A percentile compares a stretch with the other conserved stretches of the same genome.
Conservation (phyloP, 2,888 invertebrate genomes). For the Lampropteryx suffumata region DNA sequence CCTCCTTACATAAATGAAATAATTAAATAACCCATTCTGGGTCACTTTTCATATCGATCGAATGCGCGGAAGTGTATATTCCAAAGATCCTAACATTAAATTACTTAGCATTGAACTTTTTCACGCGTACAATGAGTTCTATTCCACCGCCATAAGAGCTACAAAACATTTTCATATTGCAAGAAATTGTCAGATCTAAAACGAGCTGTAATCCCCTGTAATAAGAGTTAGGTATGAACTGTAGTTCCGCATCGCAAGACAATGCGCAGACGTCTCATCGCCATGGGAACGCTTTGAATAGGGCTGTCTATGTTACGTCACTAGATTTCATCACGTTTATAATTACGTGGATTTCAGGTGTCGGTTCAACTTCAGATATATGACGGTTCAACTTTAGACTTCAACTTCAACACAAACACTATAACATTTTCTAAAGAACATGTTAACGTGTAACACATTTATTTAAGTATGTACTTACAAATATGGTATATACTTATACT, state of each 20-base stretch:
- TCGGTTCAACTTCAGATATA: too few species aligned
- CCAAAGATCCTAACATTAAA: constrained; percentile 5
- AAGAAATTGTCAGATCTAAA: constrained; percentile 6
- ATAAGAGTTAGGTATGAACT: constrained; percentile 22
- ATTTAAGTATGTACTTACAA: too few species aligned
- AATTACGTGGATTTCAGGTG: constrained; percentile 16
- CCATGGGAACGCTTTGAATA: constrained; percentile 62
- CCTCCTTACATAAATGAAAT: too few species aligned
- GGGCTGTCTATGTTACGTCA: constrained; percentile 45
- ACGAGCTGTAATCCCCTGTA: not conserved
- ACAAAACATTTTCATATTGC: not conserved
- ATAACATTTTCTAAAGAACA: too few species aligned
- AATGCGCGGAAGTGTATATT: constrained; percentile 12
- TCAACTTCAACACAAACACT: too few species aligned
- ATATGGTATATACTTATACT: too few species aligned
- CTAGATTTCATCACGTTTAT: constrained; percentile 23
- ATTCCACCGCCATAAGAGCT: constrained; percentile 12
- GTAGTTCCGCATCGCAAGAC: constrained; percentile 62
- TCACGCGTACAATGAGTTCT: constrained; percentile 16
- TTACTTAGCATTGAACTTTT: not conserved
- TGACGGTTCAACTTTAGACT: too few species aligned
- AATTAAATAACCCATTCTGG: too few species aligned
- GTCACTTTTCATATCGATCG: constrained; percentile 6
- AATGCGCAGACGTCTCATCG: constrained; percentile 64
- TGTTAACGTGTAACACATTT: too few species aligned